These are phyloP conservation scores for Lycocorax pyrrhopterus DNA, from an alignment of 2,113 vertebrate species.

Conservation along the genomic window DNA sequence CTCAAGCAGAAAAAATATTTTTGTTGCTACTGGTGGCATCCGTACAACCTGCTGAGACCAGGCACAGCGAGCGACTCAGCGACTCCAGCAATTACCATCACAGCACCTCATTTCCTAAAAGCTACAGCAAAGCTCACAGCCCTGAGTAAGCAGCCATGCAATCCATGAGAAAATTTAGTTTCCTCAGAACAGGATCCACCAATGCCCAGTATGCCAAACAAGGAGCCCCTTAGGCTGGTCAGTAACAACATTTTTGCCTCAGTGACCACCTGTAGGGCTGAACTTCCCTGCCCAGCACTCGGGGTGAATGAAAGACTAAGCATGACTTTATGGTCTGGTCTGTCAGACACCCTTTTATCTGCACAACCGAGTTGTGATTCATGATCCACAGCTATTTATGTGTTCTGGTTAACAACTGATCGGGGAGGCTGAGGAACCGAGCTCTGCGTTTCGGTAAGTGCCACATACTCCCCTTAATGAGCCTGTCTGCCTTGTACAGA, in stretches of 20 bases:
- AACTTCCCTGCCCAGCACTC: neutral
- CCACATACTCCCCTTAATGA: neutral
- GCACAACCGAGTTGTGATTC: neutral
- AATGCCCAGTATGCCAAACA: neutral
- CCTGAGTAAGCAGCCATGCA: neutral
- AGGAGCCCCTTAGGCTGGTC: neutral
- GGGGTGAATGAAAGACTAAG: neutral
- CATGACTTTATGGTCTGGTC: neutral
- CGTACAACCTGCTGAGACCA: neutral
- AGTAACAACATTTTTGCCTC: neutral
- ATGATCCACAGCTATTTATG: neutral
- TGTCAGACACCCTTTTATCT: neutral
- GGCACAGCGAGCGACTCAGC: neutral
- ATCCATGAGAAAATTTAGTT: fast-evolving
- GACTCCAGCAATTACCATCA: neutral
- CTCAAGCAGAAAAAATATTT: slow-evolving; percentile 10
- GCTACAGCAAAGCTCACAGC: neutral
- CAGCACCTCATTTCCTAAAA: neutral
- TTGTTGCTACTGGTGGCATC: neutral
- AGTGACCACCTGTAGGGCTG: neutral
- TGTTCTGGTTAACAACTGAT: neutral
- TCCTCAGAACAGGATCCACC: neutral
- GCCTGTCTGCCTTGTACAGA: neutral
- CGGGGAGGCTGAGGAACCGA: neutral
- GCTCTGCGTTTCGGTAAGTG: neutral